Percentiles rank a stretch among this genome's conserved stretches.
Evolutionary conservation across 2,888 invertebrate species (phyloP).

Genomic region (Drosophila anceps): DNA sequence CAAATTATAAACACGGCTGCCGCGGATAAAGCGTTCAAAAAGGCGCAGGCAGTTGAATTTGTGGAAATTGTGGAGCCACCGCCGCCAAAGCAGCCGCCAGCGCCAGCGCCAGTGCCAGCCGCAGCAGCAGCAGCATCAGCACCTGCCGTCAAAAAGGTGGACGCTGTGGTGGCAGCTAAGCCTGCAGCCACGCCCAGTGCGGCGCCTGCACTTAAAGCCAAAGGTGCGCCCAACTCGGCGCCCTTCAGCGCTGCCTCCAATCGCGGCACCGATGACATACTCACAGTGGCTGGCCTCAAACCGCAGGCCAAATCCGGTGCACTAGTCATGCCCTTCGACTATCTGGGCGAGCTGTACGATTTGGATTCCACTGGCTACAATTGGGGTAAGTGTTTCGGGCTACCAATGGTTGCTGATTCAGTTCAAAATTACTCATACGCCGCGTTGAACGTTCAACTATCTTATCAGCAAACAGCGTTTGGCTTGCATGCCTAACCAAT

Average conservation of each 20-base stretch:
- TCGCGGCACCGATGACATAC: conserved; percentile 71
- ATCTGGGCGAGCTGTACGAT: conserved; percentile 81
- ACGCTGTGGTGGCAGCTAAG: conserved; percentile 21
- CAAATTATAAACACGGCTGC: conserved; percentile 41
- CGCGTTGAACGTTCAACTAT: conserved; percentile 49
- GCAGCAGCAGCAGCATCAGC: not conserved
- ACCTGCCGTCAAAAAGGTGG: conserved; percentile 26
- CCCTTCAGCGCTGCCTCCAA: conserved; percentile 36
- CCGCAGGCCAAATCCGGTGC: conserved; percentile 75
- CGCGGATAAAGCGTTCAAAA: conserved; percentile 45
- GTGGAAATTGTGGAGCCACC: conserved; percentile 60
- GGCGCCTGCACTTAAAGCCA: conserved; percentile 4
- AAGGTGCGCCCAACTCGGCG: not conserved
- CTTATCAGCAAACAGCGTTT: conserved; percentile 58
- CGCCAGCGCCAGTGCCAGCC: not conserved
- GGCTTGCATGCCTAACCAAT: conserved; percentile 65
- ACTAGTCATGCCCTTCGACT: conserved; percentile 73
- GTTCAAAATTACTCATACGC: conserved; percentile 72
- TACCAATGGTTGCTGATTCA: conserved; percentile 54
- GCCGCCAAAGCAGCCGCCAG: conserved; percentile 12
- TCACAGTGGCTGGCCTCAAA: conserved; percentile 69
- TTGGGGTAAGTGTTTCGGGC: conserved; percentile 78
- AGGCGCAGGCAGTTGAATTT: conserved; percentile 53
- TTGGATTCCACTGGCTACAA: conserved; percentile 79
- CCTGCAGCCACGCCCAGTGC: conserved; percentile 17